Conservation (phyloP, 2,113 vertebrate species). For the Pygoscelis adeliae region DNA sequence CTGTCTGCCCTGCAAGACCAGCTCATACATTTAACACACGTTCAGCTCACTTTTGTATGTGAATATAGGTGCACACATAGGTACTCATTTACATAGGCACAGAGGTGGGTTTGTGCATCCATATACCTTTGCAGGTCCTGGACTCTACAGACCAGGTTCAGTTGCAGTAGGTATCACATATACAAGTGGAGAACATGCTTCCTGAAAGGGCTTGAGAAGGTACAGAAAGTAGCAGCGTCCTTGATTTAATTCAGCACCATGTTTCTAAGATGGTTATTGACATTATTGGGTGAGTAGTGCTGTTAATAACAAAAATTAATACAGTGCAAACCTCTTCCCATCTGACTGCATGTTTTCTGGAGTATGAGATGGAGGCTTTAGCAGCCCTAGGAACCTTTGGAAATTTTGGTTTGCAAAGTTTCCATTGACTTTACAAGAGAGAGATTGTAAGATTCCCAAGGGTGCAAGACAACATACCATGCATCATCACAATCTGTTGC, state of each 20-base stretch:
- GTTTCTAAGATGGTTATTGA: background rate
- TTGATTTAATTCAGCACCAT: background rate
- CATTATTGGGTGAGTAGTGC: background rate
- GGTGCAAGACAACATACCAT: background rate
- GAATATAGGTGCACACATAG: background rate
- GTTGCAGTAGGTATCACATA: background rate
- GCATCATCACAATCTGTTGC: background rate
- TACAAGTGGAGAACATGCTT: rapidly evolving
- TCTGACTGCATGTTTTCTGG: background rate
- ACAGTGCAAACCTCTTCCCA: background rate
- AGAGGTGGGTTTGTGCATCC: background rate
- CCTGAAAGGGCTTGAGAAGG: background rate
- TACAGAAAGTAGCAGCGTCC: background rate
- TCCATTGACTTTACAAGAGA: background rate
- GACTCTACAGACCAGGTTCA: background rate
- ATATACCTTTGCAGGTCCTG: background rate
- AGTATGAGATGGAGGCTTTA: background rate
- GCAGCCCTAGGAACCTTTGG: background rate
- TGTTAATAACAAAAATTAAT: background rate
- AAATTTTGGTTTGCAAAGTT: background rate
- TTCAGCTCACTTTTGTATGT: background rate
- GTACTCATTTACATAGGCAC: background rate
- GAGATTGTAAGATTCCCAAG: background rate
- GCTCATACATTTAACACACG: background rate
- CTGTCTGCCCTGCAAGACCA: background rate